Evolutionary conservation across 1,140 invertebrate species (phyloP).

Genomic region (Nylanderia fulva): DNA sequence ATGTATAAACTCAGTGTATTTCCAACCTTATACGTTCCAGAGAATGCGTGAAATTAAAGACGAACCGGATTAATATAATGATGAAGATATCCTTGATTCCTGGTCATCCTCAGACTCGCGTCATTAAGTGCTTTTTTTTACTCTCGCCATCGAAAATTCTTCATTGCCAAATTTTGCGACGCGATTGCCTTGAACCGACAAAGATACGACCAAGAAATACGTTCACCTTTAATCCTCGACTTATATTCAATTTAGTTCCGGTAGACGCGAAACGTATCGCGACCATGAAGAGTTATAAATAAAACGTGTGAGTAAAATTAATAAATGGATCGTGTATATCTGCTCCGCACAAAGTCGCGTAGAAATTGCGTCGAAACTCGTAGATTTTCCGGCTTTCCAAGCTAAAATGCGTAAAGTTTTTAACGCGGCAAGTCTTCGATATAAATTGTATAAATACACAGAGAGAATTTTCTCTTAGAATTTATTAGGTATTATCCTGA

Average conservation of each 20-base stretch:
- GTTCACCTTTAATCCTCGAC: not conserved
- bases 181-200: constrained; percentile 2
- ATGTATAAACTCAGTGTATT: not conserved
- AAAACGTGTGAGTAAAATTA: not conserved
- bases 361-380: not conserved
- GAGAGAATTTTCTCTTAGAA: too few species aligned
- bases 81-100: constrained; percentile 45
- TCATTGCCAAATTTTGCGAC: not conserved
- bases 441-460: too few species aligned
- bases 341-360: not conserved
- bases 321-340: constrained; percentile 26
- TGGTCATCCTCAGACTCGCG: constrained; percentile 31
- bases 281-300: constrained; percentile 21
- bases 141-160: not conserved
- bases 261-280: not conserved
- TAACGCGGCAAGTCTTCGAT: not conserved
- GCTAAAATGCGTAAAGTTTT: not conserved
- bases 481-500: too few species aligned
- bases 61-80: not conserved
- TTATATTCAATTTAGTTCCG: not conserved
- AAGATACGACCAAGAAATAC: not conserved
- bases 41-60: constrained; percentile 27
- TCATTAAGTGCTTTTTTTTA: constrained; percentile 5
- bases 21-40: not conserved
- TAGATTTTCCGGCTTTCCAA: not conserved